phyloP scores from a whole-genome alignment of 1,140 invertebrate genomes.

The Phenacoccus solenopsis region DNA sequence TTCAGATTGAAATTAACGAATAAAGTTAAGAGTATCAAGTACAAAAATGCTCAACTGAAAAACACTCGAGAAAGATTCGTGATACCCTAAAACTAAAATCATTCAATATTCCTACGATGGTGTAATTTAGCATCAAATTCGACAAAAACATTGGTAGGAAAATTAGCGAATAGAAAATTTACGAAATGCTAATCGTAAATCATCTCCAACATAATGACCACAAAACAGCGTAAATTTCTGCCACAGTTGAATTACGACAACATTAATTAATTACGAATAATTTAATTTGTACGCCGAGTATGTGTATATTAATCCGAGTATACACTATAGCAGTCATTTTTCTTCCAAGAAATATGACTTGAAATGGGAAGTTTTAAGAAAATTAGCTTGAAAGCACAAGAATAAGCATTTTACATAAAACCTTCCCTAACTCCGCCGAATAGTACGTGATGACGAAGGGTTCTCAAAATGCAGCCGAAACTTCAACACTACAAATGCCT shows the following conservation, averaged over 20 bases:
- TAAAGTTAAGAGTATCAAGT: no score
- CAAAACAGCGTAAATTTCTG: background rate
- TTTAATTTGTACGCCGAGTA: background rate
- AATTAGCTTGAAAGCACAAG: background rate
- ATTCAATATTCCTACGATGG: no score
- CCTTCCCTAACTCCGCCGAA: no score
- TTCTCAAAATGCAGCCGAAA: no score
- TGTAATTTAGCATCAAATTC: no score
- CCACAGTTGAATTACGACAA: background rate
- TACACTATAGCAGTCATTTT: background rate
- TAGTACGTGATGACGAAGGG: no score
- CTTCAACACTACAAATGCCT: no score
- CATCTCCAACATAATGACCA: background rate
- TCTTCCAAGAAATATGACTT: background rate
- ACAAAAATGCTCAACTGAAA: no score
- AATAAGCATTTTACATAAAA: background rate
- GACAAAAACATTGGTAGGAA: no score
- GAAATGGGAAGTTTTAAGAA: background rate
- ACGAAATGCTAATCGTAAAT: background rate
- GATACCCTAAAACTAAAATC: no score
- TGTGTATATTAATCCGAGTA: background rate
- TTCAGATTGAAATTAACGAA: no score
- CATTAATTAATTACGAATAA: slow-evolving; percentile 3
- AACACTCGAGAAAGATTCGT: no score
- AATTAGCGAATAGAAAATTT: background rate